Evolutionary conservation across 2,888 invertebrate genomes (phyloP).

Genomic region (Dolomedes plantarius): DNA sequence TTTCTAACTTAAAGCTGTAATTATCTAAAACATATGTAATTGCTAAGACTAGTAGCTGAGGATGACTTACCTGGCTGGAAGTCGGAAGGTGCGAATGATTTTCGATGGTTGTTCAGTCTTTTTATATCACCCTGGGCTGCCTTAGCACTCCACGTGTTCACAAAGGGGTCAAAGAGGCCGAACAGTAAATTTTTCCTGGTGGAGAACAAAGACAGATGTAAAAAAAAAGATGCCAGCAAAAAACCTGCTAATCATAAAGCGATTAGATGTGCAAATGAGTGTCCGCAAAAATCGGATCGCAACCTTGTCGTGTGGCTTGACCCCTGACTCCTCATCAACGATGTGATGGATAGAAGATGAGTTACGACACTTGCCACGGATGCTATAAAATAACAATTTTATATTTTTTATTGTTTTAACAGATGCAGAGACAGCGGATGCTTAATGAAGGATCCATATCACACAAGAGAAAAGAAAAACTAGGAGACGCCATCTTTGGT

Average conservation of each 20-base stretch:
- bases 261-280: constrained; percentile 68
- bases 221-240: constrained; percentile 12
- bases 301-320: constrained; percentile 50
- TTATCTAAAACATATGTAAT: too few relatives aligned
- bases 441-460: neutral
- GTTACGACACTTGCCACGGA: constrained; percentile 33
- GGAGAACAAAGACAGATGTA: constrained; percentile 4
- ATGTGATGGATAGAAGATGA: constrained; percentile 54
- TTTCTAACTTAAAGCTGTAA: too few relatives aligned
- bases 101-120: neutral
- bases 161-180: constrained; percentile 48
- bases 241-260: constrained; percentile 56
- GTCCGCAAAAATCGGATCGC: constrained; percentile 52
- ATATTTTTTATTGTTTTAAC: neutral
- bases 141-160: constrained; percentile 44
- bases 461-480: neutral
- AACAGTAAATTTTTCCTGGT: constrained; percentile 67
- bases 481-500: constrained; percentile 38
- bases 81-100: constrained; percentile 48
- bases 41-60: neutral
- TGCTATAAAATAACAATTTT: constrained; percentile 34
- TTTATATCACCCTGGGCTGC: constrained; percentile 45
- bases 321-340: constrained; percentile 41
- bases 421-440: too few relatives aligned
- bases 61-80: constrained; percentile 33